Evolutionary conservation across 2,888 invertebrate genomes (phyloP).

Genomic region (Drosophila phalerata): DNA sequence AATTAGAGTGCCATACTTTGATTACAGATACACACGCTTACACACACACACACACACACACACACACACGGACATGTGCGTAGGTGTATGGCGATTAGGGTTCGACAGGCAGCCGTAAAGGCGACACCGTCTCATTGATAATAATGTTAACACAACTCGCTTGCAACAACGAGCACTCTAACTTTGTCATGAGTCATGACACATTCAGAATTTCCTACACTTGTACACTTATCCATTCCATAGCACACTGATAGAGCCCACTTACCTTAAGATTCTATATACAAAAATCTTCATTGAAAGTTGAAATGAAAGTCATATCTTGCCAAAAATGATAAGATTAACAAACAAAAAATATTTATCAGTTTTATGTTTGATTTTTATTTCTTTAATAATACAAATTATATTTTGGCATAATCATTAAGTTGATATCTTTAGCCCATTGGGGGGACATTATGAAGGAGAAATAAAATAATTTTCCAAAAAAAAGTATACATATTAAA

Average conservation of each 20-base stretch:
- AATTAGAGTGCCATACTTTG: constrained; percentile 67
- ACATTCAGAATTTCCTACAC: constrained; percentile 2
- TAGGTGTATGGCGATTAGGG: constrained; percentile 21
- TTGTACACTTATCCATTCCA: neutral
- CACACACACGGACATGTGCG: neutral
- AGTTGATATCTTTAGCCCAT: neutral
- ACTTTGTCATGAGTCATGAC: constrained; percentile 32
- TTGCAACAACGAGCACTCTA: constrained; percentile 6
- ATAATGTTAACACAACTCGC: constrained; percentile 26
- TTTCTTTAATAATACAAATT: constrained; percentile 5
- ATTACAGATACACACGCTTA: constrained; percentile 39
- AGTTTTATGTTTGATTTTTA: constrained; percentile 8
- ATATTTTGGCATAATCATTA: neutral
- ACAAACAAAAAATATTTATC: neutral
- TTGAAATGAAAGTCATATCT: neutral
- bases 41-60: constrained; percentile 5
- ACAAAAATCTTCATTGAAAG: neutral
- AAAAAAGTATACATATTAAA: neutral
- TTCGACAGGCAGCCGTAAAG: constrained; percentile 38
- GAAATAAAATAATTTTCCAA: neutral
- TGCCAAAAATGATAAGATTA: constrained; percentile 7
- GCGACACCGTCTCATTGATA: constrained; percentile 39
- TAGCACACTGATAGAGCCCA: neutral
- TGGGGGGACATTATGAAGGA: neutral
- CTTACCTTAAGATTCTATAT: neutral